Evolutionary conservation across 2,797 vertebrate species (phyloP), one percentile per base, ranked within the genome.

Genomic region (Typhlichthys subterraneus): DNA sequence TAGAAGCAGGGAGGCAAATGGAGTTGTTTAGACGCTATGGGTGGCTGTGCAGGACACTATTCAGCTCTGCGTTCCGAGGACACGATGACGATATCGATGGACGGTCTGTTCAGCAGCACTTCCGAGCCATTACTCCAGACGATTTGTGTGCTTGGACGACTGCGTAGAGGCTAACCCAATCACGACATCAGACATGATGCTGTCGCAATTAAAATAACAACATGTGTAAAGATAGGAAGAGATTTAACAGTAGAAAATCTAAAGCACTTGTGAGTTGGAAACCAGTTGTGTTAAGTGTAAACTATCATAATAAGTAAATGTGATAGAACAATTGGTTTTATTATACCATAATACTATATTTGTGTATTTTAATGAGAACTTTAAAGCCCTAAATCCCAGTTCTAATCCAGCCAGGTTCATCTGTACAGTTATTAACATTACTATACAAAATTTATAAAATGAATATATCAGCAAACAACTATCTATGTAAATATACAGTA

Each of bases 1-100:
- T 48, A 76, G 58, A 55, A 58, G 0, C n/a, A 12, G 54, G 68
- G 62, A 54, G 65, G 49, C 68, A 53, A 78, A 86, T 81, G 75
- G 70, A 67, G 77, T 51, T 80, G 85, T 86, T 83, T 79, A 12
- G 72, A 79, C 79, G 73, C 70, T 51, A 15, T 73, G 68, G 72
- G 75, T 11, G 61, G 61, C 64, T 52, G 4, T 60, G 12, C 76
- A 68, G 70, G 80, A 76, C 75, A n/a, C 45, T 64, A 54, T 70
- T 63, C 62, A 9, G 65, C 69, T 63, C 64, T 70, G 49, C 0
- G 69, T 61, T 82, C 76, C 57, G 70, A n/a, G 74, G 80, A 64
- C 75, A 83, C 6, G 71, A 65, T 17, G 76, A 73, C 62, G 58
- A 1, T 19, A 47, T 53, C 63, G 74, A 76, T 80, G 63, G 46